Conservation (phyloP, 1,140 invertebrate species). For the Wasmannia auropunctata region DNA sequence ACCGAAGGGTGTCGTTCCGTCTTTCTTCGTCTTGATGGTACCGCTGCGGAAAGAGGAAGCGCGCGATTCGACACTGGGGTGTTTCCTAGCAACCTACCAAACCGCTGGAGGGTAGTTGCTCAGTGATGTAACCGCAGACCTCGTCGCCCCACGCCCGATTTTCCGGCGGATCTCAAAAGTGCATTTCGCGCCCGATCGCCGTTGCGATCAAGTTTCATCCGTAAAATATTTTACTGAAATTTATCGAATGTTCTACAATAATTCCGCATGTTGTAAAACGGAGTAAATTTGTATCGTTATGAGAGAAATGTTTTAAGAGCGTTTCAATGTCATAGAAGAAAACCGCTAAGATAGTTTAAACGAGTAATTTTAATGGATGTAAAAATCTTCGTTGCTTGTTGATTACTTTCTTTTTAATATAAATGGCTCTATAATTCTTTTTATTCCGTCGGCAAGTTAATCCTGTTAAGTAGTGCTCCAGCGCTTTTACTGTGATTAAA, state of each 20-base stretch:
- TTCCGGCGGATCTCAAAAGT: neutral
- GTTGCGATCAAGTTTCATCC: neutral
- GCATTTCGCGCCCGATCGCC: neutral
- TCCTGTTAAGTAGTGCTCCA: conserved; percentile 2
- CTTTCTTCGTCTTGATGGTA: conserved; percentile 54
- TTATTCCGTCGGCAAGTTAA: conserved; percentile 1
- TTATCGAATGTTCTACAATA: neutral
- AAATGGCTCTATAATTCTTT: neutral
- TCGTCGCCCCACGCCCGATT: conserved; percentile 41
- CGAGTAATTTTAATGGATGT: conserved; percentile 16
- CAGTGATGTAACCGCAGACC: conserved; percentile 74
- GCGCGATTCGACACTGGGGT: conserved; percentile 74
- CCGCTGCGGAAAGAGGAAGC: conserved; percentile 50
- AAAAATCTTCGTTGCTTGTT: neutral
- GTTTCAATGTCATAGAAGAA: neutral
- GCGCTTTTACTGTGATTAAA: conserved; percentile 20
- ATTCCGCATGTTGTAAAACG: neutral
- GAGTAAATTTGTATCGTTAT: neutral
- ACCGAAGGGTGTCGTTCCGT: conserved; percentile 35
- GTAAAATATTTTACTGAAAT: neutral
- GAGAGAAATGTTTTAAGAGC: neutral
- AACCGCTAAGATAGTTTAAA: neutral
- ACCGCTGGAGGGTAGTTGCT: conserved; percentile 73
- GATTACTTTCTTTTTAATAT: neutral
- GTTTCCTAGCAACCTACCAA: conserved; percentile 81